Percentiles rank a stretch among this genome's conserved stretches.
Conservation (phyloP, 2,113 vertebrate species). For the Pterophyllum scalare region DNA sequence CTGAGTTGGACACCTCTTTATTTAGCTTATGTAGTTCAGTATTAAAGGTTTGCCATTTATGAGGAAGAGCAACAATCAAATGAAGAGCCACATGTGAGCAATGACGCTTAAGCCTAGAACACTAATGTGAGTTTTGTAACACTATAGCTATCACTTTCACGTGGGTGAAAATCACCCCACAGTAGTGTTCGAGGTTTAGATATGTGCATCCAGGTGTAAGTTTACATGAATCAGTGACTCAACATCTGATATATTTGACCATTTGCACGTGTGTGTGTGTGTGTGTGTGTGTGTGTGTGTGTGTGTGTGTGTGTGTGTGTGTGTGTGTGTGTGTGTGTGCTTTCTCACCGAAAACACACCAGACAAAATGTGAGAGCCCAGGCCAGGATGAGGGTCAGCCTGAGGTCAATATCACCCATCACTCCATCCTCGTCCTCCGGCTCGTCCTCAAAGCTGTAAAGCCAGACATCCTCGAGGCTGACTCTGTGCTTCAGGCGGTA, state of each 20-base stretch:
- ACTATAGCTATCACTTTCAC: too few species aligned
- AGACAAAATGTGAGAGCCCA: conserved; percentile 70
- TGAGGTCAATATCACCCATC: conserved; percentile 32
- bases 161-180: too few species aligned
- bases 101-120: not conserved
- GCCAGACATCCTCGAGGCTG: conserved; percentile 64
- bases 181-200: not conserved
- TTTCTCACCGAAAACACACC: conserved; percentile 73
- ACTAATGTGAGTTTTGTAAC: too few species aligned
- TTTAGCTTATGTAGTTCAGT: not conserved
- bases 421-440: conserved; percentile 29
- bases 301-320: not conserved
- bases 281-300: not conserved
- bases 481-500: conserved; percentile 77
- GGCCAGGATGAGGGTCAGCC: conserved; percentile 64
- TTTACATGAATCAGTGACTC: not conserved
- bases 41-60: not conserved
- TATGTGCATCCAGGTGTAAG: not conserved
- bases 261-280: not conserved
- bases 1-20: not conserved
- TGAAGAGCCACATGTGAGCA: not conserved
- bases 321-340: not conserved
- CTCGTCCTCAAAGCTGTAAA: conserved; percentile 60
- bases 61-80: not conserved
- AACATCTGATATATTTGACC: not conserved